Evolutionary conservation across 2,888 invertebrate species (phyloP).

Genomic region (Thecocarcelia acutangulata): DNA sequence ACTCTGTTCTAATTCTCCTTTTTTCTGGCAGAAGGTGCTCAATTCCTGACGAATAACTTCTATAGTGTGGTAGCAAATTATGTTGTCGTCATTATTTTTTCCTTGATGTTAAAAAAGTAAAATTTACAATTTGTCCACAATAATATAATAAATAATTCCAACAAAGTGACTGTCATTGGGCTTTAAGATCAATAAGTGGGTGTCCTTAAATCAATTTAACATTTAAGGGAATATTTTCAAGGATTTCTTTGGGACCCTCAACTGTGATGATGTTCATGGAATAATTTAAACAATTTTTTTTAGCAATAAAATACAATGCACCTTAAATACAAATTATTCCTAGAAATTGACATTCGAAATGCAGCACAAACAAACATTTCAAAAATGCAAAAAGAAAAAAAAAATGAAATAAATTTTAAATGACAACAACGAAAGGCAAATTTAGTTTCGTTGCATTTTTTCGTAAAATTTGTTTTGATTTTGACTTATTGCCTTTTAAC

Average conservation of each 20-base stretch:
- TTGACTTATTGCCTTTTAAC: conserved; percentile 33
- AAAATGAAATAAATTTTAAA: conserved; percentile 29
- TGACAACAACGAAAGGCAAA: conserved; percentile 6
- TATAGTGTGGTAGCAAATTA: too few relatives aligned
- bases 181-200: conserved; percentile 37
- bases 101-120: background rate
- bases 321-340: conserved; percentile 50
- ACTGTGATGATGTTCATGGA: conserved; percentile 26
- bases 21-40: too few relatives aligned
- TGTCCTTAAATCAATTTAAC: conserved; percentile 45
- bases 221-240: conserved; percentile 55
- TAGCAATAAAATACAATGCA: conserved; percentile 24
- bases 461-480: conserved; percentile 18
- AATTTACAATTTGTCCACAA: background rate
- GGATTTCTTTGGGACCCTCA: conserved; percentile 62
- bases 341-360: conserved; percentile 65
- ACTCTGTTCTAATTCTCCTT: too few relatives aligned
- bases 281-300: conserved; percentile 58
- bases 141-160: background rate
- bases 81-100: too few relatives aligned
- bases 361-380: conserved; percentile 44
- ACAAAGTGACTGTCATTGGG: conserved; percentile 10
- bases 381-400: conserved; percentile 43
- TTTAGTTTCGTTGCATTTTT: conserved; percentile 1
- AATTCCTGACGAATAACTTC: too few relatives aligned